phyloP scores from a whole-genome alignment of 2,888 invertebrate species.

The Tinea semifulvella region DNA sequence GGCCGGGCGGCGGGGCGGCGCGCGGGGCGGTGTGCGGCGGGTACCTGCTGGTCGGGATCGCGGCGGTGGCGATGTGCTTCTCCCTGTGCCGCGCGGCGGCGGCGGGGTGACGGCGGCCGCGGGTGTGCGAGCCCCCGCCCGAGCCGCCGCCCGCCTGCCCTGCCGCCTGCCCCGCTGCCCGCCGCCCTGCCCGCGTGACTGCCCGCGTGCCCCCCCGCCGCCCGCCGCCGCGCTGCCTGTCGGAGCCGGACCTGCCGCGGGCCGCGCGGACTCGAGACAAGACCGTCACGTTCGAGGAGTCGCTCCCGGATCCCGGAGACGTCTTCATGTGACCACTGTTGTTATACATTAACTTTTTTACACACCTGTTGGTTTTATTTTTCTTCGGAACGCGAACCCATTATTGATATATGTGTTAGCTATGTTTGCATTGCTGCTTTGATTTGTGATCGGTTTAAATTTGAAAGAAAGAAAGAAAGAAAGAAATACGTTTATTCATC shows the following conservation, averaged over 20 bases:
- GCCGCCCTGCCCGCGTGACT: slow-evolving; percentile 48
- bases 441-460: too few species aligned
- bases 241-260: slow-evolving; percentile 75
- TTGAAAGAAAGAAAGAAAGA: too few species aligned
- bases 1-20: slow-evolving; percentile 70
- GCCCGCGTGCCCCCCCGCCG: slow-evolving; percentile 71
- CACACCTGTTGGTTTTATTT: background rate
- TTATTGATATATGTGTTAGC: too few species aligned
- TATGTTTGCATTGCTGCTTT: too few species aligned
- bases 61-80: slow-evolving; percentile 87
- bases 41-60: slow-evolving; percentile 86
- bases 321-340: slow-evolving; percentile 79
- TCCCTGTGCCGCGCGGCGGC: slow-evolving; percentile 67
- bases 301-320: slow-evolving; percentile 66
- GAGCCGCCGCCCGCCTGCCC: slow-evolving; percentile 36
- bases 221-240: slow-evolving; percentile 79
- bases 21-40: slow-evolving; percentile 15
- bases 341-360: background rate
- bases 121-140: slow-evolving; percentile 33
- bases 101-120: slow-evolving; percentile 29
- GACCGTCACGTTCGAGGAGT: slow-evolving; percentile 83
- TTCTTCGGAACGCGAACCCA: too few species aligned
- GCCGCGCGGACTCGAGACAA: slow-evolving; percentile 70
- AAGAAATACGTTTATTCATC: too few species aligned
- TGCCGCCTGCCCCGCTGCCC: slow-evolving; percentile 65